Conservation (phyloP, 2,888 invertebrate species). For the Lasioglossum morio region DNA sequence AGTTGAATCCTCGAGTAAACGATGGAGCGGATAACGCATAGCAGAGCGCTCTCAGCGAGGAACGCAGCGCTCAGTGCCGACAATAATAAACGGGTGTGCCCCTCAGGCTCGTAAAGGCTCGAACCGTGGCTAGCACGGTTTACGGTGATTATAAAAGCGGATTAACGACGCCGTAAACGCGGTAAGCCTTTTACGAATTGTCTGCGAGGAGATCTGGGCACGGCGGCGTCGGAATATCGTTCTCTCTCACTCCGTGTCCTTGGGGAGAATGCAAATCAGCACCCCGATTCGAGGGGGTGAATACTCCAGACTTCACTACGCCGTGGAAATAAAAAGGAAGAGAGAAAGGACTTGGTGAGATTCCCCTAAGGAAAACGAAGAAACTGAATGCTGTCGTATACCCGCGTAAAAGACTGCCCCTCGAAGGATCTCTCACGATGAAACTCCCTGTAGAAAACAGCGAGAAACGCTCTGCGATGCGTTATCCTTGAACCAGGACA, state of each 20-base stretch:
- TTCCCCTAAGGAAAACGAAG: not conserved
- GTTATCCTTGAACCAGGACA: conserved; percentile 2
- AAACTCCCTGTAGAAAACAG: conserved; percentile 2
- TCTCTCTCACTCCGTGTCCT: conserved; percentile 14
- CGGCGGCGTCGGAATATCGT: conserved; percentile 2
- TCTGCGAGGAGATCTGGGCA: conserved; percentile 32
- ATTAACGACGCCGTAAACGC: conserved; percentile 70
- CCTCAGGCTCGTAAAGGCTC: conserved; percentile 62
- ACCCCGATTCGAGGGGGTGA: not conserved
- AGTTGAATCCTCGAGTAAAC: not conserved
- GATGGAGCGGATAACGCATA: conserved; percentile 41
- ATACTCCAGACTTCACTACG: conserved; percentile 29
- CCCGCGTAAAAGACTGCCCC: conserved; percentile 1
- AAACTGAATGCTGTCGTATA: conserved; percentile 13
- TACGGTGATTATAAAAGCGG: conserved; percentile 68
- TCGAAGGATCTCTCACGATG: conserved; percentile 1
- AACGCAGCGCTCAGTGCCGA: conserved; percentile 42
- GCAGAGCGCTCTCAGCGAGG: conserved; percentile 41
- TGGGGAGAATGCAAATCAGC: conserved; percentile 49
- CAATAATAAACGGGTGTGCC: conserved; percentile 58
- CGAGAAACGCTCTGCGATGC: not conserved
- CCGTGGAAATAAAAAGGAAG: not conserved
- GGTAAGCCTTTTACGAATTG: conserved; percentile 63
- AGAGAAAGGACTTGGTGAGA: not conserved
- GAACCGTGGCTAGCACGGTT: conserved; percentile 58